A percentile compares a stretch with the other conserved stretches of the same genome.
phyloP scores from a whole-genome alignment of 2,797 vertebrate genomes.

The Cryptoprocta ferox region DNA sequence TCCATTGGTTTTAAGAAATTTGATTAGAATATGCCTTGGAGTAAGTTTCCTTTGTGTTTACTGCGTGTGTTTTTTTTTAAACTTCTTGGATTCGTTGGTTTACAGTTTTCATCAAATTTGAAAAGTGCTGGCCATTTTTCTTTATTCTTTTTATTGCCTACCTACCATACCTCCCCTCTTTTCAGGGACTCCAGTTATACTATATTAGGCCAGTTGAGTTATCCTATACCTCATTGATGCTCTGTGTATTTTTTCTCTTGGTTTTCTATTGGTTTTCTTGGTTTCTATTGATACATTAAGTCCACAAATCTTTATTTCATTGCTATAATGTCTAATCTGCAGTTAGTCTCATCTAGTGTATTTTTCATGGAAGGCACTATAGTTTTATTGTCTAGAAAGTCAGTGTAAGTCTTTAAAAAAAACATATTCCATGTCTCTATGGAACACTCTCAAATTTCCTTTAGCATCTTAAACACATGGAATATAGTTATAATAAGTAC shows the following conservation, averaged over 20 bases:
- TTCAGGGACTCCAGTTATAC: neutral
- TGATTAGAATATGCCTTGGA: neutral
- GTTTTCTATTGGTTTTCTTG: neutral
- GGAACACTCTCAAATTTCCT: neutral
- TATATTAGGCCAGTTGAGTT: neutral
- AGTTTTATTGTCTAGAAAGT: constrained; percentile 21
- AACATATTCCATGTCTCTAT: neutral
- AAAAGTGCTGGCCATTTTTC: neutral
- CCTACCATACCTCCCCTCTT: rapidly evolving
- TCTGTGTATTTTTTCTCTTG: neutral
- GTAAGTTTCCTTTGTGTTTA: neutral
- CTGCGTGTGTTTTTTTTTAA: neutral
- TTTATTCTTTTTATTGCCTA: neutral
- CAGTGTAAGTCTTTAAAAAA: neutral
- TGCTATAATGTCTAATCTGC: neutral
- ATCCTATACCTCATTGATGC: neutral
- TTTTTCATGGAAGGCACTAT: neutral
- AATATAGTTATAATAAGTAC: neutral
- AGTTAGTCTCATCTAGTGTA: neutral
- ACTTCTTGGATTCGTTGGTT: neutral
- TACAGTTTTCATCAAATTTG: neutral
- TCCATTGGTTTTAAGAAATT: neutral
- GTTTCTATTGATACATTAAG: neutral
- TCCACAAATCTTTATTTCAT: neutral
- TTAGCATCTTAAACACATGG: neutral